Evolutionary conservation across 2,113 vertebrate species (phyloP), one percentile per base, ranked within the genome.

Genomic region (Notechis scutatus): DNA sequence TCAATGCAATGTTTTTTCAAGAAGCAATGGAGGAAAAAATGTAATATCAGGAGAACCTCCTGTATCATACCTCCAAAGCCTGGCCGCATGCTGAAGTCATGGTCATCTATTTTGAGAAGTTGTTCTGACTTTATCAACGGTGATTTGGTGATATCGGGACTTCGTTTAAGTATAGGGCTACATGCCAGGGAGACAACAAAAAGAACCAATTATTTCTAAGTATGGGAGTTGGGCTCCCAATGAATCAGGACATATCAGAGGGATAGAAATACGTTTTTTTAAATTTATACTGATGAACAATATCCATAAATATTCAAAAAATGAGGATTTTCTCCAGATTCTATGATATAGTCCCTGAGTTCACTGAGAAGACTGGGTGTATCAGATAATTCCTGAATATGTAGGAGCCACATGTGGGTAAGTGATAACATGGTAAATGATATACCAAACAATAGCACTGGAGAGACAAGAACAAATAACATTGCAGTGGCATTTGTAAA

Each of bases 61-160:
- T 34, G 1, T 26, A 14, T 47, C 98, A 54, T 97, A 99, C 99
- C 99, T 99, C 99, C 99, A 93, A 99, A 99, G 1, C 99, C 99
- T 8, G 99, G 99, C 86, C 99, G 98, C 99, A 99, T 99, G 96
- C 99, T 99, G 97, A 99, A 99, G 89, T 99, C 99, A 0, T 99
- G 99, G 96, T 99, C 99, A 0, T 99, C 99, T 98, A 99, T 99
- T 97, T 99, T 98, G 94, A 99, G 98, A 91, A 99, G 98, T 95
- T 99, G 99, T 95, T 99, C 99, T 21, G 99, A 99, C 95, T 99
- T 99, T 0, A 98, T 99, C 96, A 99, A 96, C 0, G 98, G 98
- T 3, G 98, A 98, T 95, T 99, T 99, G 64, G 99, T 99, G 97
- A 99, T 98, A 95, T 99, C 99, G n/a, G 98, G 98, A 94, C 98